Percentiles rank a stretch among this genome's conserved stretches.
Evolutionary conservation across 92 coral and sea anemone genomes (phyloP).

Genomic region (Epizoanthus illoricatus): DNA sequence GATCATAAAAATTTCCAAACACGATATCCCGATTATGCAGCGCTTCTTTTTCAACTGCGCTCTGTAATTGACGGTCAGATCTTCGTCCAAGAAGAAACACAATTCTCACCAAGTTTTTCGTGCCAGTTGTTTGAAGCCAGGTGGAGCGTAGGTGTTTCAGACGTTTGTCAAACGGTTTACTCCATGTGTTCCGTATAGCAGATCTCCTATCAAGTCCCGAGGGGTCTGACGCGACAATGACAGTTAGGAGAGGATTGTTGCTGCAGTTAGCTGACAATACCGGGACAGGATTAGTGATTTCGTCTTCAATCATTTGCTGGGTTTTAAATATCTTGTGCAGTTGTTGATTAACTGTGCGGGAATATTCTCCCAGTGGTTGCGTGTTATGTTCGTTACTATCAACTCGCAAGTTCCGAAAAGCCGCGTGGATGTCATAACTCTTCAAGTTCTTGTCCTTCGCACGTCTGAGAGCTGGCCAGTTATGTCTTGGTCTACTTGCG

Average conservation of each 20-base stretch:
- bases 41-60: not conserved
- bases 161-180: not conserved
- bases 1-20: constrained; percentile 1
- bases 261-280: not conserved
- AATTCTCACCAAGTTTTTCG: not conserved
- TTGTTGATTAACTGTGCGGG: not conserved
- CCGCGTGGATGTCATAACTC: not conserved
- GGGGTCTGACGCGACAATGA: constrained; percentile 1
- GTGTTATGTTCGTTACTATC: not conserved
- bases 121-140: not conserved
- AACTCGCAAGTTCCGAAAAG: not conserved
- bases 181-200: not conserved
- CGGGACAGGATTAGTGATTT: not conserved
- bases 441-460: not conserved
- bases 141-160: not conserved
- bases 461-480: too few relatives aligned
- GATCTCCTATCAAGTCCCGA: not conserved
- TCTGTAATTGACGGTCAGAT: not conserved
- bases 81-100: constrained; percentile 2
- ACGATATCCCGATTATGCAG: not conserved
- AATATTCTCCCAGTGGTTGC: not conserved
- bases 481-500: not conserved
- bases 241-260: not conserved
- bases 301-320: not conserved
- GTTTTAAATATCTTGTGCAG: too few relatives aligned